Percentiles rank a stretch among this genome's conserved stretches.
These are phyloP conservation scores for Standfussiana lucernea DNA, from an alignment of 2,888 invertebrate species.

Conservation along the genomic window DNA sequence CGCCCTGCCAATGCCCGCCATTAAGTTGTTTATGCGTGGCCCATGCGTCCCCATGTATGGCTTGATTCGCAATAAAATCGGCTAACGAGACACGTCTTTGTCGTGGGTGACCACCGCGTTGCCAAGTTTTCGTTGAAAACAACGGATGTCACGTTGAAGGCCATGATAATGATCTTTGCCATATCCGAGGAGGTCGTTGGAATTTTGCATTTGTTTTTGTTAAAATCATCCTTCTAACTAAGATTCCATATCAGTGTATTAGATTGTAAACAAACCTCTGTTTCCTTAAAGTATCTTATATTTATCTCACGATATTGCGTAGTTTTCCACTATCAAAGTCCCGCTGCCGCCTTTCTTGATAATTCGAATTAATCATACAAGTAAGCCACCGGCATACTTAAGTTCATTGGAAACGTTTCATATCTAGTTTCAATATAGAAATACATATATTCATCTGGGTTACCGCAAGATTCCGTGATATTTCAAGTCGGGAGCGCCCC, in stretches of 20 bases:
- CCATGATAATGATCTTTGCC: constrained; percentile 78
- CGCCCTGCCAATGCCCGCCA: constrained; percentile 66
- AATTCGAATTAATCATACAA: constrained; percentile 47
- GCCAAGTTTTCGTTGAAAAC: constrained; percentile 78
- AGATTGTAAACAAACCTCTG: constrained; percentile 41
- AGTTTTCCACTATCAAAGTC: constrained; percentile 41
- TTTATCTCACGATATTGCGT: constrained; percentile 29
- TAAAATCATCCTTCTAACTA: constrained; percentile 57
- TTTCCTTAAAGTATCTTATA: constrained; percentile 34
- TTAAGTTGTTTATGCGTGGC: constrained; percentile 78
- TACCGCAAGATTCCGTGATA: constrained; percentile 83
- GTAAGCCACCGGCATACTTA: constrained; percentile 45
- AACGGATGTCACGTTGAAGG: constrained; percentile 82
- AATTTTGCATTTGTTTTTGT: constrained; percentile 72
- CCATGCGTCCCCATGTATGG: constrained; percentile 80
- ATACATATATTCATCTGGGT: constrained; percentile 79
- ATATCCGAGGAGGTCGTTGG: constrained; percentile 72
- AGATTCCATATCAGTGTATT: constrained; percentile 31
- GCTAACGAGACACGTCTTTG: constrained; percentile 81
- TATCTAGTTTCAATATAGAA: constrained; percentile 66
- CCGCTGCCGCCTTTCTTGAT: constrained; percentile 35
- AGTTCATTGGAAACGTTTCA: constrained; percentile 56
- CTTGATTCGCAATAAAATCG: constrained; percentile 75
- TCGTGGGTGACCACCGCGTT: constrained; percentile 84
- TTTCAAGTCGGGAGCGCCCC: constrained; percentile 85